Conservation (phyloP, 2,888 invertebrate genomes). For the Conchocele bisecta region DNA sequence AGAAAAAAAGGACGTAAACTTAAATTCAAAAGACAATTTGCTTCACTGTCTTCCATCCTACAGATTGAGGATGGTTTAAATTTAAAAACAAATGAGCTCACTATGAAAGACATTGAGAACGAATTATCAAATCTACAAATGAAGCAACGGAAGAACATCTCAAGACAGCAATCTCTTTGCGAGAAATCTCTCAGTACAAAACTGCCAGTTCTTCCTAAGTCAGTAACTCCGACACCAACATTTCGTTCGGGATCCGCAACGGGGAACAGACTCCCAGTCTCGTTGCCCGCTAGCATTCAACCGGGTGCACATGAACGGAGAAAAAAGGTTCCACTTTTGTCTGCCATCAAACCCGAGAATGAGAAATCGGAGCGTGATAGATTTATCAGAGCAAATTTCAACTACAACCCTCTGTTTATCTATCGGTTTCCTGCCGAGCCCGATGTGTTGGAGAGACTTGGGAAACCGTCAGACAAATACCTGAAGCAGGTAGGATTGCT, state of each 20-base stretch:
- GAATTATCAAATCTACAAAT: too few species aligned
- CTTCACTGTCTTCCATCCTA: constrained; percentile 43
- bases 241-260: constrained; percentile 38
- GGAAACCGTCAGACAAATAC: constrained; percentile 71
- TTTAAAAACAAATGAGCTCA: neutral
- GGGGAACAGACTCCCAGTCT: constrained; percentile 43
- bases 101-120: neutral
- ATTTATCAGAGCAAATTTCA: constrained; percentile 74
- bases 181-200: constrained; percentile 25
- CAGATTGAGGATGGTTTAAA: constrained; percentile 14
- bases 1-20: constrained; percentile 52
- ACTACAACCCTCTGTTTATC: constrained; percentile 78
- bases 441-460: constrained; percentile 67
- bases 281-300: constrained; percentile 49
- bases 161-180: constrained; percentile 4
- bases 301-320: constrained; percentile 62
- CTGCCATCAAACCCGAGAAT: constrained; percentile 77
- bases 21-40: constrained; percentile 47
- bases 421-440: constrained; percentile 71
- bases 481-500: constrained; percentile 72
- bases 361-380: constrained; percentile 76
- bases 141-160: too few species aligned
- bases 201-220: constrained; percentile 43
- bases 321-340: constrained; percentile 71
- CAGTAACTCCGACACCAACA: constrained; percentile 36